These are phyloP conservation scores for Eurypyga helias DNA, from an alignment of 2,113 vertebrate genomes.

Conservation along the genomic window DNA sequence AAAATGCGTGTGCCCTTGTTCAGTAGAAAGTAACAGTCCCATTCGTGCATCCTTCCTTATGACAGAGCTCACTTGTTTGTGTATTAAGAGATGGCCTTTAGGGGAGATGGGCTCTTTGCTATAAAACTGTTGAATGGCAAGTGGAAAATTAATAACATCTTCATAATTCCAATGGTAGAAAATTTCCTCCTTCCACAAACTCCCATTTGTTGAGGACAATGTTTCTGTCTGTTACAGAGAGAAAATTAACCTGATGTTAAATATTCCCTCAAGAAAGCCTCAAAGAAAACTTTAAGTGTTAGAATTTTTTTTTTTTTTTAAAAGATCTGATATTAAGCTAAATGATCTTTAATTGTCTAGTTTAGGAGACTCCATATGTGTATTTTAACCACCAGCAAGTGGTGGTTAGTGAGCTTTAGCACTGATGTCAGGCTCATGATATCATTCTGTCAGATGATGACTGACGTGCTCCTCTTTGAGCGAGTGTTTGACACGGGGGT, in stretches of 20 bases:
- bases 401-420: background rate
- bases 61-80: background rate
- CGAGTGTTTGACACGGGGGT: background rate
- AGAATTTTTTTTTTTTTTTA: background rate
- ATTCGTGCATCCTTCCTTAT: background rate
- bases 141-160: background rate
- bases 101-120: background rate
- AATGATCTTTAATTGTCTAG: background rate
- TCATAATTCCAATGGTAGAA: background rate
- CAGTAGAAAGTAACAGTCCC: background rate
- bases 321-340: background rate
- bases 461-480: background rate
- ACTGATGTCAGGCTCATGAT: background rate
- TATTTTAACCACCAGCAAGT: background rate
- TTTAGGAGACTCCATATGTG: background rate
- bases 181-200: background rate
- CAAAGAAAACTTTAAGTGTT: background rate
- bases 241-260: background rate
- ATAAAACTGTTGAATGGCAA: background rate
- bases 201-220: background rate
- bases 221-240: background rate
- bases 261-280: background rate
- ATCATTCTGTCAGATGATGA: background rate
- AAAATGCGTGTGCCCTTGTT: background rate
- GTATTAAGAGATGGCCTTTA: background rate